phyloP scores from a whole-genome alignment of 2,888 invertebrate species.

The Conomelus anceps region DNA sequence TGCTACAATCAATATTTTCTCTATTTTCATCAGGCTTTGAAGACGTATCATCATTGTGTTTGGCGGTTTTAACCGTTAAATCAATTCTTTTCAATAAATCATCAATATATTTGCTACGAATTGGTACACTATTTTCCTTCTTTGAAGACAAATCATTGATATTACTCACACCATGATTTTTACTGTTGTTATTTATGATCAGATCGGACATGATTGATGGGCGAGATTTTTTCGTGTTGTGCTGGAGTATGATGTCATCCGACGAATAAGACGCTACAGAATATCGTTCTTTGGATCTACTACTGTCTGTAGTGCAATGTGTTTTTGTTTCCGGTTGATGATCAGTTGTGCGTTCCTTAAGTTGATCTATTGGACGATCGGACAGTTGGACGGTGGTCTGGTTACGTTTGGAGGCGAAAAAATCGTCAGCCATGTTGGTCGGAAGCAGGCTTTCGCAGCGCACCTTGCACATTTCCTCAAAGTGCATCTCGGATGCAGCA shows the following conservation, averaged over 20 bases:
- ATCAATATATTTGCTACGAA: neutral
- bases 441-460: neutral
- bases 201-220: neutral
- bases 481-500: neutral
- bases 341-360: neutral
- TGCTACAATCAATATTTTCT: neutral
- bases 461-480: neutral
- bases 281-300: neutral
- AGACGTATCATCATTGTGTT: too few relatives aligned
- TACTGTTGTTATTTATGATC: neutral
- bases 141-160: neutral
- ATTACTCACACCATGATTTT: neutral
- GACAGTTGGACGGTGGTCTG: neutral
- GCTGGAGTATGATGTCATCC: neutral
- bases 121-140: neutral
- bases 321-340: neutral
- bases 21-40: too few relatives aligned
- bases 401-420: neutral
- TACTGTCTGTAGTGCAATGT: neutral
- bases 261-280: neutral
- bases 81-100: neutral
- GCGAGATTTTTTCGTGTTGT: neutral
- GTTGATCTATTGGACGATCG: neutral
- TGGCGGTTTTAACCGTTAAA: neutral
- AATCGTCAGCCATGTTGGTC: neutral